phyloP scores from a whole-genome alignment of 1,140 invertebrate species.

The Tetramorium alpestre region DNA sequence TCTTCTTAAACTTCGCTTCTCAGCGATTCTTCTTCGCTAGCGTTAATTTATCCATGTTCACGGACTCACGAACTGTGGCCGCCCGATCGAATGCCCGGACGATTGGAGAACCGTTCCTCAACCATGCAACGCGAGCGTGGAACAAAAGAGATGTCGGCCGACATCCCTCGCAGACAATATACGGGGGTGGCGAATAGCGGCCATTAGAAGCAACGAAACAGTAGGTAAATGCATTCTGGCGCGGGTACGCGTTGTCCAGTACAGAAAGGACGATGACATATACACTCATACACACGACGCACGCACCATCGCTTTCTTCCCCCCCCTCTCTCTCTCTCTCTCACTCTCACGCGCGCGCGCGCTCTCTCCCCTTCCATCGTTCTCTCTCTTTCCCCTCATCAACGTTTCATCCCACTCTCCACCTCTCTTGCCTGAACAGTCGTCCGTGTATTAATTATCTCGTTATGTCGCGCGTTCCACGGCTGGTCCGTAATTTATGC shows the following conservation, averaged over 20 bases:
- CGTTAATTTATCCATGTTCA: conserved; percentile 49
- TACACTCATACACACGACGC: not conserved
- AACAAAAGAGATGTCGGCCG: conserved; percentile 68
- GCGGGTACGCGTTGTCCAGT: conserved; percentile 34
- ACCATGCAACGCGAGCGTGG: conserved; percentile 37
- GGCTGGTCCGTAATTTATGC: conserved; percentile 71
- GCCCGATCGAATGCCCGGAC: not conserved
- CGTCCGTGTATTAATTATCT: conserved; percentile 77
- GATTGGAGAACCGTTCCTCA: conserved; percentile 58
- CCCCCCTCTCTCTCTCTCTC: not conserved
- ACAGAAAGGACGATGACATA: conserved; percentile 45
- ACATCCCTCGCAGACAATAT: conserved; percentile 63
- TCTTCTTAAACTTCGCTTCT: conserved; percentile 36
- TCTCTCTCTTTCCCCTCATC: conserved; percentile 42
- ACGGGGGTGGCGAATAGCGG: conserved; percentile 53
- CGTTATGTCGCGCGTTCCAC: conserved; percentile 73
- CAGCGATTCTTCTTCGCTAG: conserved; percentile 10
- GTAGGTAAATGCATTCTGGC: conserved; percentile 72
- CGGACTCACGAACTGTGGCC: not conserved
- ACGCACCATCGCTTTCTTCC: not conserved
- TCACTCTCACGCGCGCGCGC: not conserved
- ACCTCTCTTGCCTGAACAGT: conserved; percentile 63
- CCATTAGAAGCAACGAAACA: conserved; percentile 72
- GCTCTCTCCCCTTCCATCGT: too few species aligned
- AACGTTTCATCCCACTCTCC: conserved; percentile 41